Conservation (phyloP, 2,113 vertebrate genomes). For the Lampris megalopsis region DNA sequence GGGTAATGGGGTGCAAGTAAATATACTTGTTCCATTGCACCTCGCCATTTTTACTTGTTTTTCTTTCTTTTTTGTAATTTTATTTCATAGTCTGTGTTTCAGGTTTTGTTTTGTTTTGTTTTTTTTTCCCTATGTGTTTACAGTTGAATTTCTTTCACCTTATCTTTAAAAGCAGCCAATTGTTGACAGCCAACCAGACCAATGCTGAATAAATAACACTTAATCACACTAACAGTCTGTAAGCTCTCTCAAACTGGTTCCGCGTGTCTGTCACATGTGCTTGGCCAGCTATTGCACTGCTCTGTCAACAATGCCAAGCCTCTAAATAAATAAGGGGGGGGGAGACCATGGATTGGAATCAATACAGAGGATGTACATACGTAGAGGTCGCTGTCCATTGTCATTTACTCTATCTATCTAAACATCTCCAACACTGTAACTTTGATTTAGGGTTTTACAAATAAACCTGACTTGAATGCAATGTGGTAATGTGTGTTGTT, state of each 20-base stretch:
- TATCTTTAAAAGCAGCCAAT: conserved; percentile 21
- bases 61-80: background rate
- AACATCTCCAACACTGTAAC: no score
- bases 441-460: no score
- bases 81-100: background rate
- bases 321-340: conserved; percentile 62
- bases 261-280: conserved; percentile 45
- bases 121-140: background rate
- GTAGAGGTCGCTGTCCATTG: no score
- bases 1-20: no score
- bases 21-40: background rate
- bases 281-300: conserved; percentile 48
- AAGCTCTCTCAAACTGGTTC: conserved; percentile 23
- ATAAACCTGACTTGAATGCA: no score
- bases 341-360: conserved; percentile 44
- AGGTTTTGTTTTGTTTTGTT: background rate
- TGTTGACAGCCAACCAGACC: conserved; percentile 18
- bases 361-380: conserved; percentile 24
- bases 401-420: no score
- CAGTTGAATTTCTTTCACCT: background rate
- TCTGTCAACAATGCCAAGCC: conserved; percentile 60
- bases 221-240: conserved; percentile 37
- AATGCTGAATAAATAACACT: conserved; percentile 26
- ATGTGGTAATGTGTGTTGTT: conserved; percentile 41
- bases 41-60: background rate